These are phyloP conservation scores for Hirudinaria manillensis DNA, from an alignment of 2,888 invertebrate species.

Conservation along the genomic window DNA sequence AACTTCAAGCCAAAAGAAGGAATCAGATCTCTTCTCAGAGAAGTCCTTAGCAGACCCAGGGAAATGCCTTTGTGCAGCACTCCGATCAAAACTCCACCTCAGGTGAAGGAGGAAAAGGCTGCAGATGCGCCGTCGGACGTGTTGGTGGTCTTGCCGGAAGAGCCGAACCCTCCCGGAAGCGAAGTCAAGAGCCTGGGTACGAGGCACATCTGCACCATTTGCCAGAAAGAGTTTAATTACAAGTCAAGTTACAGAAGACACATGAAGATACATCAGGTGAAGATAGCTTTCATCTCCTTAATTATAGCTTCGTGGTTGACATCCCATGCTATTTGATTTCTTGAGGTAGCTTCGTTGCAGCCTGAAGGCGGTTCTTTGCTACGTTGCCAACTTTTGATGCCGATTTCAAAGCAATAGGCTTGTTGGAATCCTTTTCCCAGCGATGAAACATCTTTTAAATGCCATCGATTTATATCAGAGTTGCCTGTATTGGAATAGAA, in stretches of 20 bases:
- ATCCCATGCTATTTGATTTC: not conserved
- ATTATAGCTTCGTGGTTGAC: too few species aligned
- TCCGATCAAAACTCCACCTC: not conserved
- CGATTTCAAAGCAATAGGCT: too few species aligned
- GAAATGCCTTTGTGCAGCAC: not conserved
- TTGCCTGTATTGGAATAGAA: too few species aligned
- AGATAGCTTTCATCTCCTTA: not conserved
- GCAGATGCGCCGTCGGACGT: not conserved
- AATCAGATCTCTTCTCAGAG: slow-evolving; percentile 21
- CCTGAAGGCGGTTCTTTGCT: too few species aligned
- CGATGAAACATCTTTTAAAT: too few species aligned
- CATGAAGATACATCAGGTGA: slow-evolving; percentile 39
- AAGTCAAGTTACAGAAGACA: slow-evolving; percentile 41
- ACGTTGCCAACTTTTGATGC: too few species aligned
- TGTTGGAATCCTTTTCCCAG: too few species aligned
- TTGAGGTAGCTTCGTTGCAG: not conserved
- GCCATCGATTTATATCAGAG: too few species aligned
- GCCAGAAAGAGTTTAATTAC: slow-evolving; percentile 38
- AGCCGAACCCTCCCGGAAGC: not conserved
- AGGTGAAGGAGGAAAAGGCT: not conserved
- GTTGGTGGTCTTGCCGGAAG: slow-evolving; percentile 10
- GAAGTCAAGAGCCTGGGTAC: not conserved
- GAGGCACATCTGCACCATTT: slow-evolving; percentile 25
- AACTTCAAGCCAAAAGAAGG: slow-evolving; percentile 17
- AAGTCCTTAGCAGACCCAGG: slow-evolving; percentile 26